Conservation (phyloP, 1,140 invertebrate genomes). For the Zaprionus vittiger region DNA sequence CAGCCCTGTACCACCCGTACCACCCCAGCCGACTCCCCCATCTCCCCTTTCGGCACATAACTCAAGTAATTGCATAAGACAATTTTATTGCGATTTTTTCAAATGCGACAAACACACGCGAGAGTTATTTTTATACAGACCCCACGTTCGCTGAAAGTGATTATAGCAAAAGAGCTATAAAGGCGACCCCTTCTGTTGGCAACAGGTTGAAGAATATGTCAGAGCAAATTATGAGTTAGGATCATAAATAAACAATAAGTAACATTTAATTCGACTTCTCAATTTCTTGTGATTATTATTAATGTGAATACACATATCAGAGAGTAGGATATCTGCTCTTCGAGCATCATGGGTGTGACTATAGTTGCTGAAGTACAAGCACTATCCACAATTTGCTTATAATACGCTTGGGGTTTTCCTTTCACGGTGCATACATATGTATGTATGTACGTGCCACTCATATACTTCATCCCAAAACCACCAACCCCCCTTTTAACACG, state of each 20-base stretch:
- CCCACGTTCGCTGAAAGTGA: neutral
- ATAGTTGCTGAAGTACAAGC: neutral
- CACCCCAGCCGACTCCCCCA: neutral
- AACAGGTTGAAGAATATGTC: neutral
- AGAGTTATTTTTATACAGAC: slow-evolving; percentile 39
- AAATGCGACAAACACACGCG: slow-evolving; percentile 79
- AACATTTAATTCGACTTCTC: no score
- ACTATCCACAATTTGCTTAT: neutral
- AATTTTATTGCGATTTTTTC: slow-evolving; percentile 49
- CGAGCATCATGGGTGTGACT: neutral
- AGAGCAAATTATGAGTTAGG: neutral
- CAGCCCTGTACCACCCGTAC: neutral
- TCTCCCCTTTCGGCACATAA: neutral
- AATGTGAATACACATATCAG: no score
- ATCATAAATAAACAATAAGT: neutral
- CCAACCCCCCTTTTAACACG: slow-evolving; percentile 12
- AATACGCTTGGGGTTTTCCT: neutral
- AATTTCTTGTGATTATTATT: neutral
- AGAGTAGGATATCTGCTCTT: neutral
- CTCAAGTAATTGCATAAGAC: slow-evolving; percentile 61
- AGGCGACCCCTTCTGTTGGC: neutral
- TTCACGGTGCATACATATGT: neutral
- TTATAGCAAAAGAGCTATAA: neutral
- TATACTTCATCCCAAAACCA: neutral
- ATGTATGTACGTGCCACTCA: neutral